A percentile compares a stretch with the other conserved stretches of the same genome.
These are phyloP conservation scores for Hozukius guyotensis DNA, from an alignment of 2,797 vertebrate species.

Conservation along the genomic window DNA sequence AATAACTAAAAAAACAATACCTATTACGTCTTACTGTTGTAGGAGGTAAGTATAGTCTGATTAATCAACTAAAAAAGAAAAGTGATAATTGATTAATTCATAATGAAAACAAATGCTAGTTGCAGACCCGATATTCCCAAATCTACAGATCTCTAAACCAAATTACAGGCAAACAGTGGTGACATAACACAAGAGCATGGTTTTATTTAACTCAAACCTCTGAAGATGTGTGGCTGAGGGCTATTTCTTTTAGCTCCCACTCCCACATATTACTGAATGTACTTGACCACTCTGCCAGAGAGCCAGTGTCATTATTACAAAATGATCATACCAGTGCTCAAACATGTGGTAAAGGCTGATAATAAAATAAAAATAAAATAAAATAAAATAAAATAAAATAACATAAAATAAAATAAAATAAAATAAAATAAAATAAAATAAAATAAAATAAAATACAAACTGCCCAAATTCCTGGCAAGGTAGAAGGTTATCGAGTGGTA, in stretches of 20 bases:
- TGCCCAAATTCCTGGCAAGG: not conserved
- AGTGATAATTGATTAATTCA: not conserved
- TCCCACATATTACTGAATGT: slow-evolving; percentile 19
- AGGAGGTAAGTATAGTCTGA: not conserved
- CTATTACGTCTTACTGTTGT: too few species aligned
- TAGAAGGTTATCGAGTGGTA: not conserved
- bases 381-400: not conserved
- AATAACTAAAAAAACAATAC: too few species aligned
- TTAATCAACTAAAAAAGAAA: not conserved
- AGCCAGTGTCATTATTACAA: slow-evolving; percentile 12
- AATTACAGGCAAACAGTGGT: slow-evolving; percentile 19
- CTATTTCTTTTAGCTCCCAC: slow-evolving; percentile 20
- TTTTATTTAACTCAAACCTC: slow-evolving; percentile 42
- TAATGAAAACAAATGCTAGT: not conserved
- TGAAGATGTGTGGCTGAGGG: slow-evolving; percentile 21
- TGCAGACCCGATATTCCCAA: not conserved
- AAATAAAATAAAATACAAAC: not conserved
- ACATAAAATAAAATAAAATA: not conserved
- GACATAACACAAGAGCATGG: slow-evolving; percentile 30
- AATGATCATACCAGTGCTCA: not conserved
- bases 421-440: too few species aligned
- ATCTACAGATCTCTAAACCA: not conserved
- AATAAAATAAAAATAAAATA: too few species aligned
- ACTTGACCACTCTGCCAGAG: not conserved
- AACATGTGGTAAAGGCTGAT: not conserved